Evolutionary conservation across 2,888 invertebrate species (phyloP), one percentile per base, ranked within the genome.

Genomic region (Ophion slaviceki): DNA sequence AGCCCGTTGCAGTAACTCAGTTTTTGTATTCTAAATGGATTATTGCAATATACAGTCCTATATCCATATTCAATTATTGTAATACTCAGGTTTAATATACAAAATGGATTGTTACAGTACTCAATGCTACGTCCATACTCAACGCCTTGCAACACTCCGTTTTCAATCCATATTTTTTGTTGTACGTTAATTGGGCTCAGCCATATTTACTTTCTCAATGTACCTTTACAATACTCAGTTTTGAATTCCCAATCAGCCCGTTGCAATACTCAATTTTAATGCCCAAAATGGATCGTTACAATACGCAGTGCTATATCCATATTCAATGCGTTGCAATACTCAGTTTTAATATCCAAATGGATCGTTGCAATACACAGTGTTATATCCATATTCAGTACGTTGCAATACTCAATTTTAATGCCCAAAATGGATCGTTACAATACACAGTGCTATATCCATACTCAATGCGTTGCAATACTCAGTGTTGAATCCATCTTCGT

Each of bases 361-460:
- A 47, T 47, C 8, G 8, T 47, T 47, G 2, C 77, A 85, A 78
- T 80, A 72, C 53, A 59, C 77, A 57, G 24, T 17, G 20, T 7
- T 5, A 20, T 64, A 71, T 28, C 28, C 11, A 59, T 71, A 45
- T 57, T 3, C 2, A 0, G 0, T 14, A 4, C 1, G 47, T 24
- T 40, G 28, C 28, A 71, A 76, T 53, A 53, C 53, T 53, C 53
- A 53, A 17, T 53, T 53, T 14, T 53, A 4, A 17, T 17, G 17
- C 17, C 53, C 17, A 3, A 53, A 53, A 53, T 17, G 14, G 24
- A 24, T 24, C 2, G 17, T 59, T 47, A 40, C 57, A 80, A 83
- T 72, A 71, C 32, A 76, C 61, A 61, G 40, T 24, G 14, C n/a
- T 68, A 14, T 32, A 62, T 57, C 8, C 45, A 36, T 45, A 64